Conservation (phyloP, 2,888 invertebrate species). For the Cetonia aurata region DNA sequence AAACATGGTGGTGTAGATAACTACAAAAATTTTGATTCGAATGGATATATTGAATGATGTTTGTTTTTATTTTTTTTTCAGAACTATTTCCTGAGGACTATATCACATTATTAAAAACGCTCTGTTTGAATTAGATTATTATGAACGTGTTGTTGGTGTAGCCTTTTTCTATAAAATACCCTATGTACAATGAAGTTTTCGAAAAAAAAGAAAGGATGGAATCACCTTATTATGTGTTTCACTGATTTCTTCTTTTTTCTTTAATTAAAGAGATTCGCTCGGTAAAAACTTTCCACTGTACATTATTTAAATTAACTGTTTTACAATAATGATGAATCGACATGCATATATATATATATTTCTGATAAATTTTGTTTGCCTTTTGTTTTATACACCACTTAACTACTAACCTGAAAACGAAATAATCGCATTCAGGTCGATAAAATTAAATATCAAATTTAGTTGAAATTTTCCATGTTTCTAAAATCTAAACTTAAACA, state of each 20-base stretch:
- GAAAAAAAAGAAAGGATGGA: conserved; percentile 24
- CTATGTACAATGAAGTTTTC: conserved; percentile 45
- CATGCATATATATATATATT: conserved; percentile 53
- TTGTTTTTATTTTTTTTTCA: conserved; percentile 51
- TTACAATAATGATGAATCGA: conserved; percentile 56
- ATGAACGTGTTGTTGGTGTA: conserved; percentile 41
- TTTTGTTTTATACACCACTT: conserved; percentile 54
- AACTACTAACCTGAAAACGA: conserved; percentile 17
- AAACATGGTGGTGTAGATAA: conserved; percentile 38
- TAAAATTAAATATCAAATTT: conserved; percentile 13
- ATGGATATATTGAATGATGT: conserved; percentile 61
- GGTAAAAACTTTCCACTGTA: conserved; percentile 55
- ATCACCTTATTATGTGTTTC: conserved; percentile 38
- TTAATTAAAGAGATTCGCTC: conserved; percentile 60
- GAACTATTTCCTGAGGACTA: conserved; percentile 65
- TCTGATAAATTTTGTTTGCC: conserved; percentile 53
- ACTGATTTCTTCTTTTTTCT: conserved; percentile 42
- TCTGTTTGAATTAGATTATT: conserved; percentile 46
- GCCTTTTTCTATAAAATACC: conserved; percentile 44
- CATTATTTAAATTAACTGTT: conserved; percentile 46
- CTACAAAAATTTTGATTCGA: conserved; percentile 61
- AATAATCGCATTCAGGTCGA: conserved; percentile 1
- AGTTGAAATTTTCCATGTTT: conserved; percentile 24
- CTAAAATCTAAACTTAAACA: conserved; percentile 11
- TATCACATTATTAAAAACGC: conserved; percentile 64